Percentiles rank a stretch among this genome's conserved stretches.
Evolutionary conservation across 2,113 vertebrate genomes (phyloP).

Genomic region (Poeciliopsis occidentalis): DNA sequence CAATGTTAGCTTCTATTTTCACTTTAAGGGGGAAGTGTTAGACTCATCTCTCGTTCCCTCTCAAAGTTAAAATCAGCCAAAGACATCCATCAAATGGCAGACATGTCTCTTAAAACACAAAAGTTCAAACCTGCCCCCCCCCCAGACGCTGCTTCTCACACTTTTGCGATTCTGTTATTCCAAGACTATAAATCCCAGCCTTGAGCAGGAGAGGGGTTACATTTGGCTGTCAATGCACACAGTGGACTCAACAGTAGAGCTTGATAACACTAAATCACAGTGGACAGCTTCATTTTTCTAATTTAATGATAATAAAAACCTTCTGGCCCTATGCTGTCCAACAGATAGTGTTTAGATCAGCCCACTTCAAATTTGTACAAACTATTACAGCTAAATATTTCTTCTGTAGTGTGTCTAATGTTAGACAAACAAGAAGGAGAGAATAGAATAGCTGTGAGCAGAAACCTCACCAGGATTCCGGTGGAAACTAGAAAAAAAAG

Average conservation of each 20-base stretch:
- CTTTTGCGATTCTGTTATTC: not conserved
- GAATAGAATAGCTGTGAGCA: too few relatives aligned
- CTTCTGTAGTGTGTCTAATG: not conserved
- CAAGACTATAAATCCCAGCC: not conserved
- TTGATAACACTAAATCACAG: constrained; percentile 27
- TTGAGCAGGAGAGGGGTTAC: not conserved
- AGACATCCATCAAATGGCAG: constrained; percentile 8
- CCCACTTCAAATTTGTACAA: not conserved
- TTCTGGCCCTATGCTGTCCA: not conserved
- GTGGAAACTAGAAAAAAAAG: too few relatives aligned
- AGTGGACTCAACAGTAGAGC: not conserved
- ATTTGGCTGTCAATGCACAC: not conserved
- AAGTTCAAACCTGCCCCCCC: not conserved
- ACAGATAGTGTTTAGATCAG: not conserved
- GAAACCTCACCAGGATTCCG: too few relatives aligned
- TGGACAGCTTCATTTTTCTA: not conserved
- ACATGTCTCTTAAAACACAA: not conserved
- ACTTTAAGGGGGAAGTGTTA: constrained; percentile 11
- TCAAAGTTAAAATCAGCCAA: constrained; percentile 1
- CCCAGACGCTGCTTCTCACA: not conserved
- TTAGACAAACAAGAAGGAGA: not conserved
- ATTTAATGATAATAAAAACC: not conserved
- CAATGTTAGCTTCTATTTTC: constrained; percentile 10
- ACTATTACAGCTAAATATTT: not conserved
- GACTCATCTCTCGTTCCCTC: not conserved